Evolutionary conservation across 2,888 invertebrate genomes (phyloP).

Genomic region (Sinodicranocentrus sp.): DNA sequence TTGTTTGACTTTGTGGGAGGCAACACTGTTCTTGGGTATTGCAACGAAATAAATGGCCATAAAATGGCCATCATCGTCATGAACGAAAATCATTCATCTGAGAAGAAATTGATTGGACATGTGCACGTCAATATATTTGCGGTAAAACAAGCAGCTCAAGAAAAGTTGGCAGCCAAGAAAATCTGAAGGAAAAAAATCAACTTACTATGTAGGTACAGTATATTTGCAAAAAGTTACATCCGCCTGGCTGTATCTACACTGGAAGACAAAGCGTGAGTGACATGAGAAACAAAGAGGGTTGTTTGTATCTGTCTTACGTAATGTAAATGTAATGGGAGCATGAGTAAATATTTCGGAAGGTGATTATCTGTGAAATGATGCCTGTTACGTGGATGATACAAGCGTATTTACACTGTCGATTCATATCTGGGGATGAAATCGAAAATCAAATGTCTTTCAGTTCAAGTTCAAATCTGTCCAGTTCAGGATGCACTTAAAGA

Average conservation of each 20-base stretch:
- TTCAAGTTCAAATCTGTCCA: too few species aligned
- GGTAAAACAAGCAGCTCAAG: conserved; percentile 58
- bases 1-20: conserved; percentile 67
- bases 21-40: conserved; percentile 45
- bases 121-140: conserved; percentile 64
- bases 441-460: too few species aligned
- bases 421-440: too few species aligned
- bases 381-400: conserved; percentile 43
- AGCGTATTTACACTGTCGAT: too few species aligned
- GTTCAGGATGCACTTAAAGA: too few species aligned
- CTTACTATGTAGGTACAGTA: not conserved
- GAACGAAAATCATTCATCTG: conserved; percentile 57
- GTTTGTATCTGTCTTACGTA: not conserved
- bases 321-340: conserved; percentile 3
- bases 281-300: conserved; percentile 5
- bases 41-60: conserved; percentile 61
- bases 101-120: conserved; percentile 69
- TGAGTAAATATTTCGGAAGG: conserved; percentile 22
- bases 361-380: conserved; percentile 63
- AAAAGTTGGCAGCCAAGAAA: conserved; percentile 37
- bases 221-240: conserved; percentile 45
- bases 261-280: not conserved
- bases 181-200: conserved; percentile 29
- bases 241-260: conserved; percentile 27
- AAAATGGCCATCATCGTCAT: conserved; percentile 57